phyloP scores from a whole-genome alignment of 1,140 invertebrate genomes.

The Drosophila ironensis region DNA sequence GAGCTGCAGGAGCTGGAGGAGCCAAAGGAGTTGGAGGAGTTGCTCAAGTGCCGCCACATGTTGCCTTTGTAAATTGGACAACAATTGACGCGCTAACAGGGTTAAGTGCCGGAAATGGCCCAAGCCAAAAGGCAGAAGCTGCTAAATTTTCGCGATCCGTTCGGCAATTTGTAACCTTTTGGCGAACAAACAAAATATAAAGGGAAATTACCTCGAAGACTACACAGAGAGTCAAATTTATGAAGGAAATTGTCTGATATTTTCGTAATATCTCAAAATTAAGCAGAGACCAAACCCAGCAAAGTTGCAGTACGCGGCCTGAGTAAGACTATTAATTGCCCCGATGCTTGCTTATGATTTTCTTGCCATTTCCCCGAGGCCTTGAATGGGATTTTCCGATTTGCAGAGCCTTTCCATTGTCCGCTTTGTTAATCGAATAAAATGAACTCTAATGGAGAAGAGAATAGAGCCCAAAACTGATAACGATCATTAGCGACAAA shows the following conservation, averaged over 20 bases:
- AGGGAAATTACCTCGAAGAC: too few species aligned
- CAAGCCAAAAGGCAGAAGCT: not conserved
- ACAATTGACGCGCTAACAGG: conserved; percentile 45
- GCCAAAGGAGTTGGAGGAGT: conserved; percentile 1
- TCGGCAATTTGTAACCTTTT: too few species aligned
- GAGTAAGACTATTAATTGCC: too few species aligned
- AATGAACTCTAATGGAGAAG: conserved; percentile 10
- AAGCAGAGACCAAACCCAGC: too few species aligned
- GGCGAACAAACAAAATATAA: too few species aligned
- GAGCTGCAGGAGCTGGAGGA: conserved; percentile 1
- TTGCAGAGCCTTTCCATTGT: not conserved
- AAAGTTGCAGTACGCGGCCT: too few species aligned
- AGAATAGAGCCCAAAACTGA: conserved; percentile 24
- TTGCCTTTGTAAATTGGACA: conserved; percentile 43
- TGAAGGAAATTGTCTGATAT: too few species aligned
- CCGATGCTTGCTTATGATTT: too few species aligned
- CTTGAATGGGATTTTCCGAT: not conserved
- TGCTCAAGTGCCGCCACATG: conserved; percentile 47
- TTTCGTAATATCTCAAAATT: too few species aligned
- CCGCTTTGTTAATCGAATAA: not conserved
- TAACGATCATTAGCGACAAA: conserved; percentile 44
- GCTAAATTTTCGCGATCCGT: too few species aligned
- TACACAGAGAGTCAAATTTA: too few species aligned
- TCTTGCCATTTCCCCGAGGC: not conserved
- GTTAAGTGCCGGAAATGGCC: conserved; percentile 66